Base-by-base conservation (phyloP, 2,113 vertebrate genomes). In the Ictidomys tridecemlineatus region DNA sequence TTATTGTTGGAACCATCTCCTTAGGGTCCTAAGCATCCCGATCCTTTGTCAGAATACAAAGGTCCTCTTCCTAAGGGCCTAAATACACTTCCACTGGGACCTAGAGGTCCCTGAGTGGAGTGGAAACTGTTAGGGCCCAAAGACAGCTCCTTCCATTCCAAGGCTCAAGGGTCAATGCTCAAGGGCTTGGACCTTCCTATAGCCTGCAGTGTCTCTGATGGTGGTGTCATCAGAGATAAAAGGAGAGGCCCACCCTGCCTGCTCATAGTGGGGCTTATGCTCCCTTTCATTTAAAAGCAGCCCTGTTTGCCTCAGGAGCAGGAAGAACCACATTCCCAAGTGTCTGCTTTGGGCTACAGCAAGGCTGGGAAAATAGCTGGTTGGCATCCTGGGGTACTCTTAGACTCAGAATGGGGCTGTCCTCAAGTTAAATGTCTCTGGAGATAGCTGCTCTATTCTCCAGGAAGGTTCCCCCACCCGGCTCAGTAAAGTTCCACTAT, bases 401-500 rank as follows among this genome's bases (percentile, higher is more conserved):
- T 16, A 45, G 85, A 22, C 65, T 82, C 80, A 58, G 83, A 74
- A 61, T 0, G 17, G 58, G 9, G 63, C 39, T 82, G 22, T 69
- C 76, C 34, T 30, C 17, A 83, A 80, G 78, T 63, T 3, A 32
- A 91, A 93, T 85, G 58, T 74, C 45, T 72, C 87, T 76, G 56
- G 72, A 45, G 45, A 12, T 2, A 28, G 1, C 48, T 89, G 42
- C 87, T 39, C 3, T 72, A 26, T 92, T 77, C 58, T 92, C 70
- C 56, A 70, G 78, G 86, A 95, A 93, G 76, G 70, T n/a, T 69
- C 28, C 77, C 89, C 91, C 1, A 20, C 56, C 45, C 82, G 91
- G 42, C 45, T 8, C 48, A 93, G 84, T 51, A 90, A 96, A 96
- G 72, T 76, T 63, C 85, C 85, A 91, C 73, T 65, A 77, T 73